A percentile compares a stretch with the other conserved stretches of the same genome.
These are phyloP conservation scores for Malurus leucopterus DNA, from an alignment of 2,797 vertebrate species.

Conservation along the genomic window DNA sequence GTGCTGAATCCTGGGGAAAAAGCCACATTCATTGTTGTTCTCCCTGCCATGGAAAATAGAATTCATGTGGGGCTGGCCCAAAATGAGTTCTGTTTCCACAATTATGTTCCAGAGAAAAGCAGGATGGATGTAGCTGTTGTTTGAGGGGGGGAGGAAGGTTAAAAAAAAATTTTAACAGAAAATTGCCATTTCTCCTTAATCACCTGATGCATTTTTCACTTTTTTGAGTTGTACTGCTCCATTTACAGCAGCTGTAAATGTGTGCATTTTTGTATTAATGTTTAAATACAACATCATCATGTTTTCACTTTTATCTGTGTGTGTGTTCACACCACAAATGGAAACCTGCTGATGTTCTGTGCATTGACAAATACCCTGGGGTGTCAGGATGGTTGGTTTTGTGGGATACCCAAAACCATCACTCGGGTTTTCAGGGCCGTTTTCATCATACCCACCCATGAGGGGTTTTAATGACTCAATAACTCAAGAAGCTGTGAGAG, in stretches of 20 bases:
- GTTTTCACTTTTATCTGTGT: neutral
- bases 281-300: neutral
- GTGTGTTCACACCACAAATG: neutral
- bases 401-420: neutral
- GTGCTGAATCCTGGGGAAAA: neutral
- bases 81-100: neutral
- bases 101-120: neutral
- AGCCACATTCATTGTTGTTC: neutral
- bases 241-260: neutral
- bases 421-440: neutral
- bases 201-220: neutral
- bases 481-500: neutral
- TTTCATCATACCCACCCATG: neutral
- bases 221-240: neutral
- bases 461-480: neutral
- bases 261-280: fast-evolving
- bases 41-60: neutral
- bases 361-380: neutral
- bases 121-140: neutral
- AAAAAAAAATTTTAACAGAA: neutral
- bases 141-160: neutral
- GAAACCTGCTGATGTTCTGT: neutral
- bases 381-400: neutral
- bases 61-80: neutral
- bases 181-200: neutral